Evolutionary conservation across 1,140 invertebrate genomes (phyloP), one percentile per base, ranked within the genome.

Genomic region (Hycleus phaleratus): DNA sequence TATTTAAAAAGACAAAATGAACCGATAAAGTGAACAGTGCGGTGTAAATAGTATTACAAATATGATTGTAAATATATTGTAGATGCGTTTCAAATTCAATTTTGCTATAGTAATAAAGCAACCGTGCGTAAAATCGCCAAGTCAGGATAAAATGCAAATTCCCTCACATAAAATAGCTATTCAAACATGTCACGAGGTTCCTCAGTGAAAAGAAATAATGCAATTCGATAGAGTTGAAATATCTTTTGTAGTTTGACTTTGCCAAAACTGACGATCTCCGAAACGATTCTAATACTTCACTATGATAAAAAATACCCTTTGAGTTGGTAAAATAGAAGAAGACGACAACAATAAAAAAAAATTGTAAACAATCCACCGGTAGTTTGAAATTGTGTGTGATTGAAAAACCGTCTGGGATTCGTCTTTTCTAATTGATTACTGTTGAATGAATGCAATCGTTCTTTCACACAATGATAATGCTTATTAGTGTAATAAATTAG

Each of bases 91-190:
- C 48, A 56, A 48, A 56, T 49, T 56, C 54, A 49, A 48, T 56
- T 56, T 40, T 25, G 46, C 38, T 49, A 49, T 49, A 48, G 54
- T 56, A 56, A 56, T 56, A 56, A 56, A 49, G 12, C 46, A 46
- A 26, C 47, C 54, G 54, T 56, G 54, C 46, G 54, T 56, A 56
- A 56, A 56, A 56, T 56, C 54, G 54, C 46, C 54, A 53, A 56
- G 46, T 56, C 54, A 48, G 54, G 46, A 7, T 49, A 43, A 56
- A 47, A 56, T 56, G 54, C 54, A 56, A 56, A 56, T 56, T 56
- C 38, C 54, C 47, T 56, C 46, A 44, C 54, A 48, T 46, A 56
- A 56, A 56, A 56, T 56, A 56, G 46, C 46, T 39, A 48, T 49
- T 49, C 54, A 56, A 43, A 53, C 51, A 53, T 53, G 51, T 53